Conservation (phyloP, 2,888 invertebrate species). For the Drosophila helvetica region DNA sequence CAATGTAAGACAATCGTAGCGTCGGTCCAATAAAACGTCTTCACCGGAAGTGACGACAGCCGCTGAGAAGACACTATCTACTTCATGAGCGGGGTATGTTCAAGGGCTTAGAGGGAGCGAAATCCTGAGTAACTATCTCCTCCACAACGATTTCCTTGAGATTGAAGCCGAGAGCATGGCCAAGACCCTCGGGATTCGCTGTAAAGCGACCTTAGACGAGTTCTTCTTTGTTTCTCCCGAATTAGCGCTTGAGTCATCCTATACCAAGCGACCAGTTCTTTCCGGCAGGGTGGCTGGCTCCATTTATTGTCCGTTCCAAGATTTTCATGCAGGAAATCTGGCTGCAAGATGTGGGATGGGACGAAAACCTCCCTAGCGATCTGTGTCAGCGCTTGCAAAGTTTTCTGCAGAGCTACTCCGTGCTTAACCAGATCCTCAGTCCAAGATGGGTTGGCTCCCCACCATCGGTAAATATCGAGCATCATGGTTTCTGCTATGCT, state of each 20-base stretch:
- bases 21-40: no score
- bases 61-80: no score
- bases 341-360: background rate
- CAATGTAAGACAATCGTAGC: no score
- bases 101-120: no score
- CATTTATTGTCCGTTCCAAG: background rate
- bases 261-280: background rate
- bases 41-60: no score
- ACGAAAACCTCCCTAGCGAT: background rate
- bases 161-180: no score
- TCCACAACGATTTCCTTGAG: no score
- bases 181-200: no score
- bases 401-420: background rate
- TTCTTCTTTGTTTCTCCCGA: background rate
- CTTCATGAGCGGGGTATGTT: no score
- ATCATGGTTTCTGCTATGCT: background rate
- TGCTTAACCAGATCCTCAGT: background rate
- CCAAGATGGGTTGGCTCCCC: no score
- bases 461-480: background rate
- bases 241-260: background rate
- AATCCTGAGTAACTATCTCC: no score
- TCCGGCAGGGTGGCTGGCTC: background rate
- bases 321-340: constrained; percentile 4
- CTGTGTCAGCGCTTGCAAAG: background rate
- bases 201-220: background rate